Evolutionary conservation across 2,888 invertebrate species (phyloP), one percentile per base, ranked within the genome.

Genomic region (Oegoconia quadripuncta): DNA sequence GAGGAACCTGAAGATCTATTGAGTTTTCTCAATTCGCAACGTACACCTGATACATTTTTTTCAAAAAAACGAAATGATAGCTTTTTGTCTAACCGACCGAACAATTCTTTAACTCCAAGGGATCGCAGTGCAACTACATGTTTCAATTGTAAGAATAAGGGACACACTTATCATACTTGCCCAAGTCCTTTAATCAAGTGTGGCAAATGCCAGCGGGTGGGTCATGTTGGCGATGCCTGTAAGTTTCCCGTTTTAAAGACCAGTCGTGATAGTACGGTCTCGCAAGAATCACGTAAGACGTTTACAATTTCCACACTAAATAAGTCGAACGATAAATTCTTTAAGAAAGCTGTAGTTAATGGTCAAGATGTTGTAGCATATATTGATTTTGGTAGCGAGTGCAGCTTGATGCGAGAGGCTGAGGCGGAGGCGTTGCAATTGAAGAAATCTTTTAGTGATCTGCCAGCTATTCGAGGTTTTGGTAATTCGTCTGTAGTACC

Each of bases 1-100:
- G 13, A 30, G 2, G 48, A 52, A 36, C 50, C 49, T 3, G 48
- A 52, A 29, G 45, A 46, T 3, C 28, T 55, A 14, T 34, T 51
- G 14, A 34, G 25, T 22, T 48, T 35, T 37, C 41, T 50, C 1
- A 28, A 25, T 34, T 41, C 39, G 12, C 44, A 44, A 20, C 29
- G 26, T 9, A n/a, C 22, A n/a, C 14, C 6, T 18, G 18, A 18
- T 9, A 11, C 22, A 9, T n/a, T 31, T 2, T 3, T 5, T 9
- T 7, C 8, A 1, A 11, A 2, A 1, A 20, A 37, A 34, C 16
- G 32, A 14, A 12, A 12, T 18, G 3, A 5, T 18, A 7, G 7
- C 7, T 5, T 5, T 18, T 14, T 22, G 22, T 15, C 12, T 26
- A 17, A 12, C 9, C 9, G n/a, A 2, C 6, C 14, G 4, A 16